Percentiles rank a stretch among this genome's conserved stretches.
Conservation (phyloP, 2,113 vertebrate species). For the Prunella fulvescens region DNA sequence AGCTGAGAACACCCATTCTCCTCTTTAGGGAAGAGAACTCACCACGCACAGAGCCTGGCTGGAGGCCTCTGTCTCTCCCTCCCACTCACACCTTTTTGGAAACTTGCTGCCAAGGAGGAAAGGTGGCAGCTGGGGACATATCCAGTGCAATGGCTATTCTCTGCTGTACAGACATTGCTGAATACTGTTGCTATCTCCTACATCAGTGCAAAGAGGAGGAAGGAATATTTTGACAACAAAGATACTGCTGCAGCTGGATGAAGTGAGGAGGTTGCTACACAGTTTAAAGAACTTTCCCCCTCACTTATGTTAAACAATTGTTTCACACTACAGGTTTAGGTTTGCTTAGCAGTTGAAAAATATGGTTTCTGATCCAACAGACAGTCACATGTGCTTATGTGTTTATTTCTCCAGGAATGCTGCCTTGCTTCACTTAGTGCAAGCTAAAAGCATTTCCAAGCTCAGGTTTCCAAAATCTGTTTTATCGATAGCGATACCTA, state of each 20-base stretch:
- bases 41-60: background rate
- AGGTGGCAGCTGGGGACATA: background rate
- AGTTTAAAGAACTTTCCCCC: background rate
- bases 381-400: background rate
- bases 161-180: background rate
- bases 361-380: background rate
- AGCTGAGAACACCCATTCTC: background rate
- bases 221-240: slow-evolving; percentile 27
- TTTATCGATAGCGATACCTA: background rate
- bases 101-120: background rate
- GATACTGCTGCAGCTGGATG: background rate
- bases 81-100: background rate
- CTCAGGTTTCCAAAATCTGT: background rate
- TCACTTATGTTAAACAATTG: background rate
- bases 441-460: background rate
- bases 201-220: background rate
- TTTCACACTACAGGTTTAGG: background rate
- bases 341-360: background rate
- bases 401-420: background rate
- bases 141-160: background rate
- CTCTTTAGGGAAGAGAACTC: background rate
- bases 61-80: background rate
- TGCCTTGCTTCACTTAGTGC: background rate
- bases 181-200: background rate
- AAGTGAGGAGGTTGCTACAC: background rate